Evolutionary conservation across 2,888 invertebrate genomes (phyloP).

Genomic region (Pocota personata): DNA sequence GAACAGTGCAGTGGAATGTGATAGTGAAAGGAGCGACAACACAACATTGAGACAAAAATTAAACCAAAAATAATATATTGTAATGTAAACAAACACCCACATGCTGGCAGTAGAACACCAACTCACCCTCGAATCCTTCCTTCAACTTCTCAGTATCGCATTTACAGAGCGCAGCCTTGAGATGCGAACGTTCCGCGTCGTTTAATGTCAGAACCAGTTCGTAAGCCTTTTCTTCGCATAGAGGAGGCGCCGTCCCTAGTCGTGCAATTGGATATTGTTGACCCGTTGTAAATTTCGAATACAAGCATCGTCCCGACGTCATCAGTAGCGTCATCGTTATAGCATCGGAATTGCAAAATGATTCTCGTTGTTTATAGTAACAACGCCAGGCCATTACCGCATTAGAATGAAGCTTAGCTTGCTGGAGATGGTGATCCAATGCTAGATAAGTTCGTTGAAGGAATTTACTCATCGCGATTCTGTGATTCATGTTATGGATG

Average conservation of each 20-base stretch:
- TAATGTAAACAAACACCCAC: constrained; percentile 12
- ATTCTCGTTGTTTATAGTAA: constrained; percentile 11
- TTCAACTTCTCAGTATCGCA: constrained; percentile 90
- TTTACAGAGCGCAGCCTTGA: constrained; percentile 88
- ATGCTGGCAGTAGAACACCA: constrained; percentile 34
- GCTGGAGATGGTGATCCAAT: constrained; percentile 1
- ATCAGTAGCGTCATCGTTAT: constrained; percentile 9
- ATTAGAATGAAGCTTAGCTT: constrained; percentile 8
- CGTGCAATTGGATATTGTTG: constrained; percentile 59
- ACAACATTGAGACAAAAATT: constrained; percentile 6
- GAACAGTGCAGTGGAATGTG: not conserved
- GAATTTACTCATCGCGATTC: constrained; percentile 42
- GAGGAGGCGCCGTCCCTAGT: constrained; percentile 77
- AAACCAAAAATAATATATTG: not conserved
- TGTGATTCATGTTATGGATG: constrained; percentile 46
- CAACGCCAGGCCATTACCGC: constrained; percentile 3
- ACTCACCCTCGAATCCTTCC: constrained; percentile 90
- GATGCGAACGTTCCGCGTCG: constrained; percentile 88
- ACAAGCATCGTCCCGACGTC: constrained; percentile 32
- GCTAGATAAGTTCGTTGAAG: constrained; percentile 49
- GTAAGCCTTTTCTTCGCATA: constrained; percentile 89
- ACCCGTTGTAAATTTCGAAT: constrained; percentile 76
- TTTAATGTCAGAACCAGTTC: constrained; percentile 89
- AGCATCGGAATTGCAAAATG: constrained; percentile 16
- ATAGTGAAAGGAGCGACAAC: not conserved